Evolutionary conservation across 2,888 invertebrate genomes (phyloP), one percentile per base, ranked within the genome.

Genomic region (Lampropteryx suffumata): DNA sequence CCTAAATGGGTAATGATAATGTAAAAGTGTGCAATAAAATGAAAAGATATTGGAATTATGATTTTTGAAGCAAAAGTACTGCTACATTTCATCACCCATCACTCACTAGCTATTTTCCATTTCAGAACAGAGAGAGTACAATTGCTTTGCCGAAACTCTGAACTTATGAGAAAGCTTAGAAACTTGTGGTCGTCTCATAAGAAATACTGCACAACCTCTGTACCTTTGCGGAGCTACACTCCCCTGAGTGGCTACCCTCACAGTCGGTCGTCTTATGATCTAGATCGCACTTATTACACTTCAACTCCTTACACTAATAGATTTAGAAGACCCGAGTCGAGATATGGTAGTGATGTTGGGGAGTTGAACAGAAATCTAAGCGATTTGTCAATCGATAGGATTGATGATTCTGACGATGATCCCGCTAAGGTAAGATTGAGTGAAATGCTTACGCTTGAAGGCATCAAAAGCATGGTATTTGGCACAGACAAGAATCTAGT

Each of bases 101-200:
- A 51, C 56, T 61, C 54, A 57, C 56, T 39, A 46, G 46, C 49
- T 48, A 47, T 58, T 69, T 83, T 84, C 64, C 71, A 67, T 91
- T 92, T 79, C 91, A 93, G 93, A 92, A 80, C 83, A 81, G 92
- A 93, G 71, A 91, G 84, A 79, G 79, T 86, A 73, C 91, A 91
- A 75, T 89, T 93, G 84, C 91, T 90, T 83, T 89, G 85, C 79
- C 92, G 92, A 78, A 93, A 93, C 79, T 82, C 84, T 67, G 92
- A 92, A 67, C 87, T 93, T 71, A 91, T 92, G 90, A 86, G 89
- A 78, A 92, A 92, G 78, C 89, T 93, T 65, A 89, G 91, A 73
- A 90, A 86, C 63, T 78, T 93, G 57, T 93, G 93, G 92, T 89
- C 84, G 72, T 92, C 91, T 74, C 92, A 92, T 84, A 92, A 92